A percentile compares a stretch with the other conserved stretches of the same genome.
phyloP scores from a whole-genome alignment of 1,140 invertebrate genomes.

The Drosophila kurseongensis region DNA sequence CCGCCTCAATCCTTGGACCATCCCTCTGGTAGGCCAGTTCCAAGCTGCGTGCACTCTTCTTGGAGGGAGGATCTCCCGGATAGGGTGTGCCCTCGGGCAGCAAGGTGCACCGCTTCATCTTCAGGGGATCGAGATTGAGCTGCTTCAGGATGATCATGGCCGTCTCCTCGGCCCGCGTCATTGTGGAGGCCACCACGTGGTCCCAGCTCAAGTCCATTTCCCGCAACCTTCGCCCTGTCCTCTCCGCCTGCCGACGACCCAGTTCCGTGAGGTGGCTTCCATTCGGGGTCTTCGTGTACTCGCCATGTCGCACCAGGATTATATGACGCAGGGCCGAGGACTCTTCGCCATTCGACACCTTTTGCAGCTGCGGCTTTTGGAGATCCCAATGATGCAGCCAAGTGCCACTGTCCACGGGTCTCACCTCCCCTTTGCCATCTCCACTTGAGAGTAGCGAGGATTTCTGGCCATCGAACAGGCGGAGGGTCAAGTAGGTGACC shows the following conservation, averaged over 20 bases:
- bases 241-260: constrained; percentile 92
- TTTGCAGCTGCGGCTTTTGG: constrained; percentile 86
- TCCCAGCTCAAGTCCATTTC: constrained; percentile 91
- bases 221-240: constrained; percentile 91
- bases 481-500: constrained; percentile 37
- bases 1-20: constrained; percentile 97
- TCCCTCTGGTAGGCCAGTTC: constrained; percentile 94
- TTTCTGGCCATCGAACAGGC: constrained; percentile 26
- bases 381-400: constrained; percentile 95
- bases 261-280: constrained; percentile 92
- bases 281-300: constrained; percentile 94
- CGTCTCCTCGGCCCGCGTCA: constrained; percentile 96
- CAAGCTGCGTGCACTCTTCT: constrained; percentile 88
- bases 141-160: constrained; percentile 90
- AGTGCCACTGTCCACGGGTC: constrained; percentile 81
- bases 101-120: constrained; percentile 89
- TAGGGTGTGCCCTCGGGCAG: constrained; percentile 96
- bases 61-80: constrained; percentile 95
- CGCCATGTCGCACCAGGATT: constrained; percentile 96
- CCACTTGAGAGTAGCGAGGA: neutral
- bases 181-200: constrained; percentile 93
- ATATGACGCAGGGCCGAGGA: constrained; percentile 92
- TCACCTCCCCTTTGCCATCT: neutral
- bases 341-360: constrained; percentile 85
- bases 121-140: constrained; percentile 82